A percentile compares a stretch with the other conserved stretches of the same genome.
Conservation (phyloP, 2,888 invertebrate species). For the Tanaodytes sp. region DNA sequence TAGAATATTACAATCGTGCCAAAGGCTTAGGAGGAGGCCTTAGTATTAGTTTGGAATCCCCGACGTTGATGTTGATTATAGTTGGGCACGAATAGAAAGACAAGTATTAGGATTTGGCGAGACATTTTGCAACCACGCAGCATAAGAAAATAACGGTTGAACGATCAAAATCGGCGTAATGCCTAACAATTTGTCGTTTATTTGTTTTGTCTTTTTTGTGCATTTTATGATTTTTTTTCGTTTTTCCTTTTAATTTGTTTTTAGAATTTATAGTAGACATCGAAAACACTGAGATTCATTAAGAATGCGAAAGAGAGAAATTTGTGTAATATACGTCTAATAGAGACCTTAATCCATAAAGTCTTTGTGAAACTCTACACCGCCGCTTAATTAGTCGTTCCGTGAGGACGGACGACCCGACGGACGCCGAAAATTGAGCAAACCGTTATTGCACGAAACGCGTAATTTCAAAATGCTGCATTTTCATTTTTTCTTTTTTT, state of each 20-base stretch:
- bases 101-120: too few species aligned
- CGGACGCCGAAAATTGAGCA: slow-evolving; percentile 71
- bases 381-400: slow-evolving; percentile 64
- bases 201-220: slow-evolving; percentile 20
- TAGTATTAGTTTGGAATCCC: too few species aligned
- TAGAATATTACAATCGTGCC: too few species aligned
- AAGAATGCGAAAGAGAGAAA: slow-evolving; percentile 62
- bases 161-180: too few species aligned
- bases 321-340: slow-evolving; percentile 43
- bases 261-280: slow-evolving; percentile 58
- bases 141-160: too few species aligned
- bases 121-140: too few species aligned
- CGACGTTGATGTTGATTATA: too few species aligned
- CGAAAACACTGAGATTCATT: slow-evolving; percentile 65
- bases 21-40: too few species aligned
- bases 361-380: slow-evolving; percentile 36
- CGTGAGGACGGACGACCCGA: slow-evolving; percentile 69
- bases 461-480: slow-evolving; percentile 63
- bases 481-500: not conserved
- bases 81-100: too few species aligned
- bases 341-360: slow-evolving; percentile 40
- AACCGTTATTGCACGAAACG: slow-evolving; percentile 71
- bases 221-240: not conserved
- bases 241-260: slow-evolving; percentile 13
- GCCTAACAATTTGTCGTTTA: not conserved